Percentiles rank a stretch among this genome's conserved stretches.
phyloP scores from a whole-genome alignment of 1,140 invertebrate genomes.

The Chymomyza costata region DNA sequence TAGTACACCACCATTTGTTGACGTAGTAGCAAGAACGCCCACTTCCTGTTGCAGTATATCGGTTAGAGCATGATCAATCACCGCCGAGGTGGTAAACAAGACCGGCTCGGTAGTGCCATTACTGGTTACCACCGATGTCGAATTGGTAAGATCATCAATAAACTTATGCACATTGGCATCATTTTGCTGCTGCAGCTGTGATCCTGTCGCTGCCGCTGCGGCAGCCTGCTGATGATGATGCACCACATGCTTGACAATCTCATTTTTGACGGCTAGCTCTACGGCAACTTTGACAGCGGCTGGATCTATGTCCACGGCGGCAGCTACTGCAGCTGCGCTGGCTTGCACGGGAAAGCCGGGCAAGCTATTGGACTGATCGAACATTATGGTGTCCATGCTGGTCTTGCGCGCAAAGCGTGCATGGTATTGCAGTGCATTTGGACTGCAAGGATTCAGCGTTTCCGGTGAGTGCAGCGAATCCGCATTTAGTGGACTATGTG shows the following conservation, averaged over 20 bases:
- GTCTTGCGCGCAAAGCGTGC: constrained; percentile 49
- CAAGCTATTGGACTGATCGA: constrained; percentile 63
- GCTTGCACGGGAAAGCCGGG: constrained; percentile 49
- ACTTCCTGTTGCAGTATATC: constrained; percentile 59
- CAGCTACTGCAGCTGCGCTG: constrained; percentile 43
- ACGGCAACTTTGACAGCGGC: constrained; percentile 69
- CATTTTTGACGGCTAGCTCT: constrained; percentile 78
- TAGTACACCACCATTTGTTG: constrained; percentile 38
- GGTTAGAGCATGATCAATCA: constrained; percentile 58
- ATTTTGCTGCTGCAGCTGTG: constrained; percentile 60
- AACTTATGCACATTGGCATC: constrained; percentile 60
- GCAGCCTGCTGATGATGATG: constrained; percentile 53
- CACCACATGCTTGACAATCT: constrained; percentile 71
- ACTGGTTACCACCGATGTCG: constrained; percentile 51
- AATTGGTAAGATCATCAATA: constrained; percentile 64
- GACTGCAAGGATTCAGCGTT: constrained; percentile 49
- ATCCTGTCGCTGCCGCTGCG: constrained; percentile 71
- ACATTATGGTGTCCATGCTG: constrained; percentile 70
- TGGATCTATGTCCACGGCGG: constrained; percentile 45
- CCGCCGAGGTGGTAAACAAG: constrained; percentile 40
- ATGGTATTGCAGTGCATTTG: constrained; percentile 55
- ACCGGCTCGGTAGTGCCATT: constrained; percentile 50
- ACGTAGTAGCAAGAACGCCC: constrained; percentile 13
- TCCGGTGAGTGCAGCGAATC: constrained; percentile 42
- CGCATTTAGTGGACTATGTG: constrained; percentile 77